These are phyloP conservation scores for Sternotherus odoratus DNA, from an alignment of 2,797 vertebrate genomes.

Conservation along the genomic window DNA sequence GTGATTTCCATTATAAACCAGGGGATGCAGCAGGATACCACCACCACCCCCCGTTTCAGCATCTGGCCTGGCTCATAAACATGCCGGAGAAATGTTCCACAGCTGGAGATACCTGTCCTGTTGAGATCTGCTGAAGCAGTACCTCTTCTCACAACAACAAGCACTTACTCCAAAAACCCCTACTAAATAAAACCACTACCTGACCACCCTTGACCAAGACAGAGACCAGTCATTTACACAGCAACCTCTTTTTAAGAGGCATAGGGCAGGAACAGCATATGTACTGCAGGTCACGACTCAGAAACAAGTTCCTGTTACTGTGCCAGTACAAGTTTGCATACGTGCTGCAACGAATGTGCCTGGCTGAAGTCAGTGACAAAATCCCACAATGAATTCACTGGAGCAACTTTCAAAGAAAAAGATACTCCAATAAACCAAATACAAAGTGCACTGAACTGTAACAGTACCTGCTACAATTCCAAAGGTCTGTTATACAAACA, in stretches of 20 bases:
- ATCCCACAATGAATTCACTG: constrained; percentile 1
- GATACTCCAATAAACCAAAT: not conserved
- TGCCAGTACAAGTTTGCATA: not conserved
- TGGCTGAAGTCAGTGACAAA: not conserved
- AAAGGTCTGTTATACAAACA: not conserved
- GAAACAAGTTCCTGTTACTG: constrained; percentile 5
- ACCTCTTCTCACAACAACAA: not conserved
- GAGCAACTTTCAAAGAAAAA: not conserved
- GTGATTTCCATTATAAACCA: no score
- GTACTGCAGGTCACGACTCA: constrained; percentile 3
- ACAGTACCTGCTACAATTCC: not conserved
- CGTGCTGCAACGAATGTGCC: not conserved
- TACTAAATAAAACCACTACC: not conserved
- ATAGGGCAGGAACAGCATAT: not conserved
- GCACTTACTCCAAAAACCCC: not conserved
- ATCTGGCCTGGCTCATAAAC: not conserved
- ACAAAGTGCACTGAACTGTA: not conserved
- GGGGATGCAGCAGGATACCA: no score
- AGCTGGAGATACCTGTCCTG: not conserved
- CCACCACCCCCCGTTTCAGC: no score
- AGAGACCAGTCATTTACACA: not conserved
- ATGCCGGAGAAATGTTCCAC: not conserved
- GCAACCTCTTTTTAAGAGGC: not conserved
- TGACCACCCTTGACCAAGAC: not conserved
- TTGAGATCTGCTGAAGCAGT: not conserved